Evolutionary conservation across 2,888 invertebrate genomes (phyloP).

Genomic region (Peribatodes rhomboidaria): DNA sequence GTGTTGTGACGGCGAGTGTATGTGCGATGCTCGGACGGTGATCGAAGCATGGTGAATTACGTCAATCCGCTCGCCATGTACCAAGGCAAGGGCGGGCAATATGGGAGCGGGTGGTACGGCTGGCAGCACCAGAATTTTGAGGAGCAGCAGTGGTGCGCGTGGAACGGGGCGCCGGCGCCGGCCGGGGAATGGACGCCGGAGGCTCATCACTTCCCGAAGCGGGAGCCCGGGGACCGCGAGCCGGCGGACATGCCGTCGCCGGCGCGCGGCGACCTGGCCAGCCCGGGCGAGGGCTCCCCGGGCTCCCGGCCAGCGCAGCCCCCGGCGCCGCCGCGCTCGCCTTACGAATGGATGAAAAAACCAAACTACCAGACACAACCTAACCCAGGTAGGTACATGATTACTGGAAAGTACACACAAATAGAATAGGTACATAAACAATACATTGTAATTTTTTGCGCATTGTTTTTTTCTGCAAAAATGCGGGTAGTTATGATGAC

Average conservation of each 20-base stretch:
- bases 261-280: constrained; percentile 84
- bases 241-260: constrained; percentile 80
- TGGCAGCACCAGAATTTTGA: constrained; percentile 85
- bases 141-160: constrained; percentile 87
- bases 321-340: constrained; percentile 91
- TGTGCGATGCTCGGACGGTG: constrained; percentile 83
- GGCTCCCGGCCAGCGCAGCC: constrained; percentile 83
- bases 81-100: constrained; percentile 87
- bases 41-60: constrained; percentile 90
- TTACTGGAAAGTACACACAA: too few species aligned
- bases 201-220: constrained; percentile 79
- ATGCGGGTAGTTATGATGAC: too few species aligned
- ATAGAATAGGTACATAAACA: background rate
- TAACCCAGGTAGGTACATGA: constrained; percentile 89
- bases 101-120: constrained; percentile 82
- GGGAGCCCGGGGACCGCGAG: constrained; percentile 78
- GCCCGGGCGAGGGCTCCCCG: constrained; percentile 84
- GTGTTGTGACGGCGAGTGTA: constrained; percentile 82
- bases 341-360: constrained; percentile 97
- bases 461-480: too few species aligned
- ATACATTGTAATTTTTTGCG: background rate
- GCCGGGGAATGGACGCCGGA: constrained; percentile 82
- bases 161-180: constrained; percentile 79
- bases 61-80: constrained; percentile 90
- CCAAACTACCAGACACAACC: constrained; percentile 94